These are phyloP conservation scores for Beris chalybata DNA, from an alignment of 2,888 invertebrate species.

Conservation along the genomic window DNA sequence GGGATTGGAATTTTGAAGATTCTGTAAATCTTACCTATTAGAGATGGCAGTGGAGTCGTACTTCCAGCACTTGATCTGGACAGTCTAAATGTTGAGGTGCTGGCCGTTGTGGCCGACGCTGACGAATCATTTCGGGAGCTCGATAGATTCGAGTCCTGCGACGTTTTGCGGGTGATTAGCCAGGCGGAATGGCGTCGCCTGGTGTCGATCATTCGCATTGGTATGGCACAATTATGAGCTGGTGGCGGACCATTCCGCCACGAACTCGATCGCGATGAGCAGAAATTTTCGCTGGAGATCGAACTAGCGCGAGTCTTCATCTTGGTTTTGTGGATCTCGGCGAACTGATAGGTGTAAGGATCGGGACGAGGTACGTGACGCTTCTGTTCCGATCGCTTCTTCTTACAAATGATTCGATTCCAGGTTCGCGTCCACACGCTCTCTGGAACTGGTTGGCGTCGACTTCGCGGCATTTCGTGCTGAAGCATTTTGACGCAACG, in stretches of 20 bases:
- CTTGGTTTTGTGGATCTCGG: conserved; percentile 71
- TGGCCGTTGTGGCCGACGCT: conserved; percentile 86
- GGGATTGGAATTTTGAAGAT: neutral
- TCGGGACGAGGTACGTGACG: conserved; percentile 61
- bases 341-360: conserved; percentile 74
- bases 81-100: conserved; percentile 87
- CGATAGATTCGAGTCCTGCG: conserved; percentile 88
- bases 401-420: conserved; percentile 55
- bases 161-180: conserved; percentile 88
- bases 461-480: conserved; percentile 53
- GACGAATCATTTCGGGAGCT: conserved; percentile 90
- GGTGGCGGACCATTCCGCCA: conserved; percentile 73
- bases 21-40: conserved; percentile 46
- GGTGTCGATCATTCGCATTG: conserved; percentile 71
- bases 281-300: conserved; percentile 87
- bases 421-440: conserved; percentile 52
- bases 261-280: conserved; percentile 83
- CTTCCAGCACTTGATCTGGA: conserved; percentile 77
- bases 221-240: conserved; percentile 73
- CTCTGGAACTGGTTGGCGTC: conserved; percentile 48
- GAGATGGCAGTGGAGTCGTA: conserved; percentile 57
- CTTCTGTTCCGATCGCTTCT: conserved; percentile 48
- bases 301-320: conserved; percentile 78
- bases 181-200: conserved; percentile 83
- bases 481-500: conserved; percentile 59